phyloP scores from a whole-genome alignment of 2,113 vertebrate genomes.

The Prionailurus bengalensis region DNA sequence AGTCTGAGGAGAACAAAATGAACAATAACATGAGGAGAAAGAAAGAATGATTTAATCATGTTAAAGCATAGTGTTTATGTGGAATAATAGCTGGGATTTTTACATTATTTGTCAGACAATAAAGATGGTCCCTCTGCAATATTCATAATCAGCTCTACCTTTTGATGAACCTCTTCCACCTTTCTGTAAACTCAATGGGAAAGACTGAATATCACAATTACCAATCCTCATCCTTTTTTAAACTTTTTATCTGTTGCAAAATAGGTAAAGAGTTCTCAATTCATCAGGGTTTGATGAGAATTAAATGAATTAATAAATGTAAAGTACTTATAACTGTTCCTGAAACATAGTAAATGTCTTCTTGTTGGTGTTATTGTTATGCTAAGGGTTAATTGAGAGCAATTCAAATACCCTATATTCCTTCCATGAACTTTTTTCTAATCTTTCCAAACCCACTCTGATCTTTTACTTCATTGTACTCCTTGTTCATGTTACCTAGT shows the following conservation, averaged over 20 bases:
- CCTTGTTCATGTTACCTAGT: not conserved
- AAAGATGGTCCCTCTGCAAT: not conserved
- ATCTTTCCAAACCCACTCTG: not conserved
- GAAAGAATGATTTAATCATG: not conserved
- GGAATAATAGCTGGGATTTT: not conserved
- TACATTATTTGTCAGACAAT: not conserved
- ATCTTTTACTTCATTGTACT: not conserved
- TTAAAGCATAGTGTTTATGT: fast-evolving
- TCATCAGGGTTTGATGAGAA: not conserved
- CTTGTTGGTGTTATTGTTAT: not conserved
- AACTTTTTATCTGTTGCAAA: not conserved
- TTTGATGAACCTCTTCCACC: not conserved
- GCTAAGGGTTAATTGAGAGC: not conserved
- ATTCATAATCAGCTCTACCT: not conserved
- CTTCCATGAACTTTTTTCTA: not conserved
- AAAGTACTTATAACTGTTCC: not conserved
- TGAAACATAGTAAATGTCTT: not conserved
- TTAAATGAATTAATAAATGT: not conserved
- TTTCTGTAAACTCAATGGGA: not conserved
- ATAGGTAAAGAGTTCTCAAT: not conserved
- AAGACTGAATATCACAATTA: not conserved
- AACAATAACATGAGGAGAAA: not conserved
- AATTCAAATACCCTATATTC: not conserved
- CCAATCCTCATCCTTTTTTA: not conserved
- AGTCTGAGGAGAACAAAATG: not conserved